Conservation (phyloP, 2,113 vertebrate genomes). For the Donacobius atricapilla region DNA sequence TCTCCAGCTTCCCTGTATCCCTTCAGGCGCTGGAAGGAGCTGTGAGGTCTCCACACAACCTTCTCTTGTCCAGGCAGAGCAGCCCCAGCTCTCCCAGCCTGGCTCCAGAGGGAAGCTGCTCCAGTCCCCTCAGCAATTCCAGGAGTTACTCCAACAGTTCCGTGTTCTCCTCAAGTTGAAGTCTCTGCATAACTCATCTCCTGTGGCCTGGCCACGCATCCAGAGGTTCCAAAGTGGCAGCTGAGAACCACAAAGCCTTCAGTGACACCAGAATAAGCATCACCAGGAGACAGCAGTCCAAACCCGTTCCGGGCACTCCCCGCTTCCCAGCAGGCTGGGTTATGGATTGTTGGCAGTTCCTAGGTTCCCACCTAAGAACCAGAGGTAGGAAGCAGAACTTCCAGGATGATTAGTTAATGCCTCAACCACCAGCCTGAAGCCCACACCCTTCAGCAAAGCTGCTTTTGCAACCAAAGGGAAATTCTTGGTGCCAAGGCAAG, state of each 20-base stretch:
- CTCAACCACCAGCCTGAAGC: neutral
- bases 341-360: neutral
- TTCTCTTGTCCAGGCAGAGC: neutral
- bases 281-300: neutral
- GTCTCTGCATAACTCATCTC: neutral
- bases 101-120: neutral
- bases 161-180: accelerated
- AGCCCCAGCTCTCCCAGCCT: neutral
- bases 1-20: neutral
- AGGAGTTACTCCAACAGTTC: neutral
- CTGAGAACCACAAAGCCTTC: neutral
- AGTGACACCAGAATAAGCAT: neutral
- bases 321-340: neutral
- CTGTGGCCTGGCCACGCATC: neutral
- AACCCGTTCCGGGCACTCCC: neutral
- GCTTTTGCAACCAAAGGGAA: neutral
- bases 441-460: neutral
- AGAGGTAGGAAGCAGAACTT: neutral
- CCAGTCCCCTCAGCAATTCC: neutral
- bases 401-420: too few relatives aligned
- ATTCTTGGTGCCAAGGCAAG: neutral
- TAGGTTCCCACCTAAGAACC: neutral
- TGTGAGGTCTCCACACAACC: neutral
- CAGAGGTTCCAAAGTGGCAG: neutral
- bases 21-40: neutral